These are phyloP conservation scores for Drosophila cardini DNA, from an alignment of 1,140 invertebrate genomes.

Conservation along the genomic window DNA sequence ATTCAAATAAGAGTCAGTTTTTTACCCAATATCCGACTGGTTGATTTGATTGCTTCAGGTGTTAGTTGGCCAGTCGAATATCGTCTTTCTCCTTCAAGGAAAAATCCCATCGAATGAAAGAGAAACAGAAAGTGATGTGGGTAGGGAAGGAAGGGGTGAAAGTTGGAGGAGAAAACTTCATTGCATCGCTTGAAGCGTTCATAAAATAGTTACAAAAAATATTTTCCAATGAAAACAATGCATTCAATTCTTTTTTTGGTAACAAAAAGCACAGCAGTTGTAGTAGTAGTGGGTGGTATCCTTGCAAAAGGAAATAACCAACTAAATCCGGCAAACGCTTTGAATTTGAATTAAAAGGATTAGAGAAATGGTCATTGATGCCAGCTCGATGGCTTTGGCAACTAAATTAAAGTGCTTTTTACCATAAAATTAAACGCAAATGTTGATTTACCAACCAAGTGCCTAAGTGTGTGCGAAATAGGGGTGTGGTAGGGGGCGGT, in stretches of 20 bases:
- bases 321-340: slow-evolving; percentile 51
- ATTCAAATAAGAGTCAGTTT: slow-evolving; percentile 38
- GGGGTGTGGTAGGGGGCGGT: background rate
- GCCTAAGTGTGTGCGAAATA: background rate
- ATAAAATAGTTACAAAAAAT: slow-evolving; percentile 65
- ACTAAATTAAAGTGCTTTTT: slow-evolving; percentile 82
- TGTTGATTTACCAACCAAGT: slow-evolving; percentile 63
- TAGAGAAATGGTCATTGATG: slow-evolving; percentile 56
- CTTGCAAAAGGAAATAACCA: slow-evolving; percentile 23
- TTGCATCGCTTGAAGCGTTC: slow-evolving; percentile 31
- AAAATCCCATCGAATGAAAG: slow-evolving; percentile 32
- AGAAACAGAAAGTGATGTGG: background rate
- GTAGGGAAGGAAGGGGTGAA: no score
- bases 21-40: slow-evolving; percentile 21
- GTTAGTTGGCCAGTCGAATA: slow-evolving; percentile 13
- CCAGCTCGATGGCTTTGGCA: slow-evolving; percentile 64
- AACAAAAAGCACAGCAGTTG: slow-evolving; percentile 67
- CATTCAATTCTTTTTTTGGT: slow-evolving; percentile 48
- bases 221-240: slow-evolving; percentile 74
- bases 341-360: slow-evolving; percentile 80
- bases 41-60: slow-evolving; percentile 61
- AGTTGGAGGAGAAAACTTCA: slow-evolving; percentile 2
- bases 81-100: slow-evolving; percentile 19
- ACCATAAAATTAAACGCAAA: slow-evolving; percentile 80
- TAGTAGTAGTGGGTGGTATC: background rate